These are phyloP conservation scores for Pteronotus mesoamericanus DNA, from an alignment of 2,797 vertebrate genomes.

Conservation along the genomic window DNA sequence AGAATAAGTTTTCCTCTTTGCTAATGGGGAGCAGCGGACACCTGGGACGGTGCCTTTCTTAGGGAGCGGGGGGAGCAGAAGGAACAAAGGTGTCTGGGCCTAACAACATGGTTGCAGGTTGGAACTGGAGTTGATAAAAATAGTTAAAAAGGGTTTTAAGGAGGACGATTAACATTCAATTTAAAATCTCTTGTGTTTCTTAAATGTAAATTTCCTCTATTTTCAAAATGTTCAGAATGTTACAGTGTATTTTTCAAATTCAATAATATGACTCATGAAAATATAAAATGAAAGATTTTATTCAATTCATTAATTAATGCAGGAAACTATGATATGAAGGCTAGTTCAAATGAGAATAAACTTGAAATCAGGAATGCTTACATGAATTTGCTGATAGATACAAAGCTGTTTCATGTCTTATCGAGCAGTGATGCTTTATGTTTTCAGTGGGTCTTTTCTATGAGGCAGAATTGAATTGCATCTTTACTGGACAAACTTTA, in stretches of 20 bases:
- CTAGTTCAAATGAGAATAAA: conserved; percentile 17
- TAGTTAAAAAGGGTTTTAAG: neutral
- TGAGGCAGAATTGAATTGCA: neutral
- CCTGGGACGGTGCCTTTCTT: neutral
- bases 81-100: neutral
- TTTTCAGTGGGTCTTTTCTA: neutral
- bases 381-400: neutral
- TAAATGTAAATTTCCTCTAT: neutral
- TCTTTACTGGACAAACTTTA: neutral
- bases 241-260: neutral
- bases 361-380: neutral
- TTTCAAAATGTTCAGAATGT: neutral
- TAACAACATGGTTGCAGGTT: neutral
- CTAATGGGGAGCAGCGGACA: neutral
- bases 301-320: neutral
- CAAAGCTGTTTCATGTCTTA: neutral
- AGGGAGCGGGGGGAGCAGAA: neutral
- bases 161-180: neutral
- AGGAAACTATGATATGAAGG: neutral
- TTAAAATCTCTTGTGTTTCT: conserved; percentile 1
- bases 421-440: neutral
- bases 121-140: neutral
- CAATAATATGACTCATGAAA: neutral
- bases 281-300: conserved; percentile 31
- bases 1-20: neutral